Base-by-base conservation (phyloP, 2,888 invertebrate genomes). In the Esperia sulphurella region DNA sequence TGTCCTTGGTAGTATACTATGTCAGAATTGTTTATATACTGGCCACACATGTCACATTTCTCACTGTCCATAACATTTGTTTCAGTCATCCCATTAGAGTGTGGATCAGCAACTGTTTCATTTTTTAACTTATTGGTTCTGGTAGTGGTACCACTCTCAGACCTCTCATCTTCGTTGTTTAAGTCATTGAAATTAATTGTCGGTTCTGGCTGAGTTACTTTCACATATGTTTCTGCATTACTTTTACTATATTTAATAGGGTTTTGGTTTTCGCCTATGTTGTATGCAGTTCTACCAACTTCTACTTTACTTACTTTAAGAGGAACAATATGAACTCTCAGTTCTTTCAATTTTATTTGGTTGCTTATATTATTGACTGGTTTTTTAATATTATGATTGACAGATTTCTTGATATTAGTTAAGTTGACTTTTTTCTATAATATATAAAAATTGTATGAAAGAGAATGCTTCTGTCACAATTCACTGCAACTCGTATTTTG, bases 1-100 rank as follows among this genome's bases (percentile, higher is more conserved):
- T 95, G 95, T 12, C 95, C 95, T 63, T 92, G 91, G 71, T 93
- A 95, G 39, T 93, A 90, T 51, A 87, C 77, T 28, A 89, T 75
- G 54, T 90, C 86, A 8, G 90, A 89, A 65, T 90, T 86, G 55
- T 87, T 86, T 21, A 90, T 63, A 65, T 81, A 87, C 58, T 90
- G 89, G 8, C 82, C 79, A 54, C 90, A 90, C 45, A 76, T 84
- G 21, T 73, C 63, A 75, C 90, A 90, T 65, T 79, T 78, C 48
- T 89, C 89, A 48, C 65, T 71, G 47, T 80, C 65, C 21, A 68
- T 63, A 43, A 57, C 51, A 6, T 49, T 37, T 13, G 12, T 9
- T 8, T 35, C 37, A 9, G 5, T 37, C 3, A 28, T 39, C 13
- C 28, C 31, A 37, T 40, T 45, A 41, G 42, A 40, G 29, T 40